Evolutionary conservation across 2,797 vertebrate species (phyloP), one percentile per base, ranked within the genome.

Genomic region (Pampus argenteus): DNA sequence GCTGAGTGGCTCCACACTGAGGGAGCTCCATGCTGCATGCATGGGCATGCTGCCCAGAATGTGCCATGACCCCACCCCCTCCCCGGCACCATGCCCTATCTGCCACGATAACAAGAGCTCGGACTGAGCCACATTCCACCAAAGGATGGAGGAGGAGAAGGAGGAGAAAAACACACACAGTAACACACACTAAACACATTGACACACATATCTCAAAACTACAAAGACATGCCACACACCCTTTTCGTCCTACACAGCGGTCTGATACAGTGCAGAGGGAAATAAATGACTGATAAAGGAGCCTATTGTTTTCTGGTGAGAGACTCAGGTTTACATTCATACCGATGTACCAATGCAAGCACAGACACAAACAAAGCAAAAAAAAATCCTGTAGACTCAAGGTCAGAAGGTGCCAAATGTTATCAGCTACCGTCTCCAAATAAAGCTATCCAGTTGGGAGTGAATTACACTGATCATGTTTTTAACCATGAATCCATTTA

Each of bases 1-100:
- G 66, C 65, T 71, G 48, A 76, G 49, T 23, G 4, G 56, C 73
- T 83, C 62, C 71, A 71, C 68, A 67, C 50, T 18, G 74, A 86
- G 70, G 38, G 74, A 74, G 56, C 66, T 55, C 51, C 15, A 6
- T 45, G 76, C 71, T 81, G 76, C 88, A 82, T 67, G 60, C 76
- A 81, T 22, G 81, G 92, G 91, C 89, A 79, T 20, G n/a, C 68
- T 80, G 89, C 91, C 91, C 89, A 89, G 89, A 92, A 91, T 92
- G 87, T 85, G 85, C 85, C 82, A 81, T 6, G 42, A 55, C 60
- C 68, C 72, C 59, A 11, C 66, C 74, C 63, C 70, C 74, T 36
- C 58, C 65, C 79, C 64, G 20, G 78, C 88, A 81, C 79, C 57
- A 10, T 76, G 82, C 82, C 83, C 83, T 82, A 87, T 90, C 91